A percentile compares a stretch with the other conserved stretches of the same genome.
Conservation (phyloP, 1,140 invertebrate species). For the Leptinotarsa undecemlineata region DNA sequence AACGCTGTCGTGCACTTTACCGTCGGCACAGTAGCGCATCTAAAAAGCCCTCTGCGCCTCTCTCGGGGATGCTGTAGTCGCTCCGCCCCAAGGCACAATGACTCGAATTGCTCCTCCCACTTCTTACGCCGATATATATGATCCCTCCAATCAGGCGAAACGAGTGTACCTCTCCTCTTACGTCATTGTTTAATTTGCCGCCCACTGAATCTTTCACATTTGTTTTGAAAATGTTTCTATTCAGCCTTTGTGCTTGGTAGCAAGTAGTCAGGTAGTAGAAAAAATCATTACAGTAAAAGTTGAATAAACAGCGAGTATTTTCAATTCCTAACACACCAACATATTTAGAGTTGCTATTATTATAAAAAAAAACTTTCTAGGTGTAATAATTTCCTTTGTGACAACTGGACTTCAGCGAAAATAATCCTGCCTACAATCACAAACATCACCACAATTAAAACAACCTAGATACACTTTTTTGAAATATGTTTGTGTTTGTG, state of each 20-base stretch:
- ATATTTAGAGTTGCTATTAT: too few species aligned
- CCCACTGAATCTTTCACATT: slow-evolving; percentile 15
- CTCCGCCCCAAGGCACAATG: slow-evolving; percentile 36
- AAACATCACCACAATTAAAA: too few species aligned
- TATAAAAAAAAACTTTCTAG: too few species aligned
- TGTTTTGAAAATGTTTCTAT: slow-evolving; percentile 16
- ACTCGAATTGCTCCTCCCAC: slow-evolving; percentile 27
- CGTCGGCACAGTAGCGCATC: slow-evolving; percentile 36
- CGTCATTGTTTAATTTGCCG: neutral
- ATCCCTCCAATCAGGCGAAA: slow-evolving; percentile 44
- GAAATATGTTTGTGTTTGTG: too few species aligned
- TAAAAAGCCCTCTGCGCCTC: slow-evolving; percentile 40
- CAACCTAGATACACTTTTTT: too few species aligned
- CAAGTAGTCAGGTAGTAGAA: neutral
- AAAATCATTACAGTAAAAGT: neutral
- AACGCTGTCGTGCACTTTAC: slow-evolving; percentile 33
- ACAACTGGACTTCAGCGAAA: too few species aligned
- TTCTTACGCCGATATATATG: slow-evolving; percentile 22
- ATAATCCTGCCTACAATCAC: too few species aligned
- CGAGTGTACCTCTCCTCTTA: slow-evolving; percentile 23
- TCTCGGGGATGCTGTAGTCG: slow-evolving; percentile 47
- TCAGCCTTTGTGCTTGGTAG: neutral
- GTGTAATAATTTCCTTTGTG: too few species aligned
- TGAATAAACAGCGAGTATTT: too few species aligned
- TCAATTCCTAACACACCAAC: too few species aligned